Evolutionary conservation across 2,113 vertebrate genomes (phyloP).

Genomic region (Melozone crissalis): DNA sequence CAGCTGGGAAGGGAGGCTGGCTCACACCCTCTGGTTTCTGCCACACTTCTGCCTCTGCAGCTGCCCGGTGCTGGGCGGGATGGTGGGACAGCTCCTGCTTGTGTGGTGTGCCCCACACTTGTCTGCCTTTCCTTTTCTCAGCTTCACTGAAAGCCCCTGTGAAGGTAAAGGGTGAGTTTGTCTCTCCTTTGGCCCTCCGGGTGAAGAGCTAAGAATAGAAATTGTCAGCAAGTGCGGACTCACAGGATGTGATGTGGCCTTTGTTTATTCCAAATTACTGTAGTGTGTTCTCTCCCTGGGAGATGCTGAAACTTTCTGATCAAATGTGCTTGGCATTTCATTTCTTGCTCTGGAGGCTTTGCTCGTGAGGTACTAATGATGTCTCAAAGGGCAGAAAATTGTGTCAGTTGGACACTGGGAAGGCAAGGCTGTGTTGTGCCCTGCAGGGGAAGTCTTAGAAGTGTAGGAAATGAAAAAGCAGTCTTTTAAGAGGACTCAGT

Average conservation of each 20-base stretch:
- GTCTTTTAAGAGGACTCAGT: neutral
- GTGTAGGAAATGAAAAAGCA: neutral
- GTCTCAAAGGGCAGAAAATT: neutral
- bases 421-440: neutral
- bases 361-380: neutral
- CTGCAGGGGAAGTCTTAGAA: neutral
- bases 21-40: neutral
- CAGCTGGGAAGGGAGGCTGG: neutral
- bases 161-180: neutral
- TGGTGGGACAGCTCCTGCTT: neutral
- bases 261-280: neutral
- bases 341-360: neutral
- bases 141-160: neutral
- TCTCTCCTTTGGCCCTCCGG: neutral
- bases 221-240: neutral
- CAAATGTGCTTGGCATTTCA: neutral
- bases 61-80: neutral
- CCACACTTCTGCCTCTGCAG: rapidly evolving
- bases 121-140: neutral
- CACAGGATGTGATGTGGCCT: neutral
- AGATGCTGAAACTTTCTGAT: neutral
- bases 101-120: neutral
- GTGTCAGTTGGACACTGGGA: neutral
- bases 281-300: neutral
- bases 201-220: neutral